Evolutionary conservation across 2,888 invertebrate genomes (phyloP), one percentile per base, ranked within the genome.

Genomic region (Drosophila anomelani): DNA sequence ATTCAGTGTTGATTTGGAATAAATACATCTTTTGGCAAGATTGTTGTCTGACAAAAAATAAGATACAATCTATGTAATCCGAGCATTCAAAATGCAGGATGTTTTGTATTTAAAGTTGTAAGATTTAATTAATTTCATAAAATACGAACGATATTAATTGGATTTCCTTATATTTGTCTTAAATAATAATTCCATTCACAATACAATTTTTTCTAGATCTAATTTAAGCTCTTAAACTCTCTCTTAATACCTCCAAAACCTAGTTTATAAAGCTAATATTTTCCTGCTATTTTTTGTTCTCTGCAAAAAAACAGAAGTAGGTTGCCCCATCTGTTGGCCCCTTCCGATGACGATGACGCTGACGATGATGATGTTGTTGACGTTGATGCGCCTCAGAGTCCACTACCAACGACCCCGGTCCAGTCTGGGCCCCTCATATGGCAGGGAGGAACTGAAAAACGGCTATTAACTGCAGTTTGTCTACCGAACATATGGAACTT

Each of bases 311-410:
- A 75, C 79, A 73, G 77, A 87, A 87, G 75, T 83, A 79, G 82
- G 82, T 81, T 82, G 79, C 57, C 72, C 66, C 47, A 29, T 44
- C 47, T 46, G 32, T 38, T 44, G 54, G 34, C 53, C 47, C n/a
- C 32, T 43, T 55, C 29, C 47, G 49, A 58, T 66, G 61, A 51
- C 64, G 67, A 68, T 67, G 61, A 46, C 62, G 60, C 66, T 67
- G 70, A 74, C 70, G 81, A 81, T 51, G 70, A 75, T 75, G 81
- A 81, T 78, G 82, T 72, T 80, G 81, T 76, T 87, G 88, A 83
- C 78, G 86, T 79, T 82, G 89, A 86, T 85, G 89, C 68, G 78
- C 77, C 82, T 58, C 85, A 82, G 80, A 71, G 67, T 44, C 79
- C 49, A 44, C 43, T 41, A 23, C 20, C 51, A 51, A 17, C 32